Base-by-base conservation (phyloP, 2,888 invertebrate genomes). In the Drosophila lacicola region DNA sequence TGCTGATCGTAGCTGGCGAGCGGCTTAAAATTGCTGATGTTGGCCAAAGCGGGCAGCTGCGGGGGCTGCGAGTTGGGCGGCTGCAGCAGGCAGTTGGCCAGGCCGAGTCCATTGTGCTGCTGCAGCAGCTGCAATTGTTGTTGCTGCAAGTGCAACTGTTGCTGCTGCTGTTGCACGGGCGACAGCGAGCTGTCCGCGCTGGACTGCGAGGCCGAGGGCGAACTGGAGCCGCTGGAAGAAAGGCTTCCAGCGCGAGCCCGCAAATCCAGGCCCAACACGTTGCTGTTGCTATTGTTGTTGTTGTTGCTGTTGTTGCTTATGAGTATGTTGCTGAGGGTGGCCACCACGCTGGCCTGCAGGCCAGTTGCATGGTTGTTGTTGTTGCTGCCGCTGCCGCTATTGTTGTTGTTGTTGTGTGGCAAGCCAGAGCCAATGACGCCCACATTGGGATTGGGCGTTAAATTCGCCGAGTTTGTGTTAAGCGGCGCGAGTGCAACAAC, bases 201-300 rank as follows among this genome's bases (percentile, higher is more conserved):
- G 29, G 95, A 95, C 39, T 96, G 95, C 2, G 95, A 95, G 1
- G 94, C 94, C 37, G 97, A 96, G 65, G 97, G 96, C 5, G 97
- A 96, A 69, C 96, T 96, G 42, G 96, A 96, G 33, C 96, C 96
- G 80, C 95, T 96, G 75, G 96, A 96, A 11, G 96, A 96, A 25
- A 96, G 91, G 80, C 96, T 96, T 80, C 96, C 96, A 57, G 96
- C 95, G 46, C 97, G 94, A 34, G 95, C 93, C 11, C 96, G 94
- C 41, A 94, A 90, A 82, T 94, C 94, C 50, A 90, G 83, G 58
- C 90, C 90, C 64, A 90, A 70, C 9, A 89, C 75, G 58, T 81
- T 87, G 57, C 67, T 77, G 49, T n/a, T 53, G 61, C 34, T 74
- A 53, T 39, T 58, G 61, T 80, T 88, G 62, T 66, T 80, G 53